Base-by-base conservation (phyloP, 2,888 invertebrate species). In the Synanthedon myopaeformis region DNA sequence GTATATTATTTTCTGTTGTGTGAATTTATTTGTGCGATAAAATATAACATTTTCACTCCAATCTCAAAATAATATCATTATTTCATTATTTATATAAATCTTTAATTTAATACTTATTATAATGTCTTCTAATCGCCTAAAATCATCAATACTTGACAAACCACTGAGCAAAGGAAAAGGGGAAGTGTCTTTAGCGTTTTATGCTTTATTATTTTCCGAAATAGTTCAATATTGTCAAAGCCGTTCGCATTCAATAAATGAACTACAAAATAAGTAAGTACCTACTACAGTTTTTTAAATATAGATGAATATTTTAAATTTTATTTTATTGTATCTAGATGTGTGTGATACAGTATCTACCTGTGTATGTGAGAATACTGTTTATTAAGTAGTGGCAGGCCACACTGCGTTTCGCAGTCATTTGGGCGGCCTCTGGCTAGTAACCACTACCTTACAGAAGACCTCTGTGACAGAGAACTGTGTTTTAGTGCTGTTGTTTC, bases 181-280 rank as follows among this genome's bases (percentile, higher is more conserved):
- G 13, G 97, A 97, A 89, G 93, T 97, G 55, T 97, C 96, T 52
- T 82, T 97, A 53, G 96, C 96, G 64, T 93, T 96, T 65, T 99
- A 96, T 83, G 97, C 98, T 1, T 89, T 99, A 51, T 88, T 99
- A 55, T 99, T 99, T 81, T 98, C 98, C 17, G 99, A 99, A 90
- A 93, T 99, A 58, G 97, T 99, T 1, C 97, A 98, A 76, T 99
- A 99, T 83, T 97, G 97, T 70, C 98, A 99, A 88, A 97, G 95
- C 88, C 93, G 96, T 66, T 97, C 97, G 8, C 95, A 95, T 72
- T 97, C 96, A 11, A 95, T 98, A 41, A 94, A 95, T n/a, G 98
- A 98, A 77, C 86, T 99, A 49, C 98, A 99, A 76, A 95, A 90
- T 65, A 97, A 94, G 98, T 97, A 87, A 84, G 89, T 17, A 17